These are phyloP conservation scores for Tetranychus piercei DNA, from an alignment of 2,888 invertebrate species.

Conservation along the genomic window DNA sequence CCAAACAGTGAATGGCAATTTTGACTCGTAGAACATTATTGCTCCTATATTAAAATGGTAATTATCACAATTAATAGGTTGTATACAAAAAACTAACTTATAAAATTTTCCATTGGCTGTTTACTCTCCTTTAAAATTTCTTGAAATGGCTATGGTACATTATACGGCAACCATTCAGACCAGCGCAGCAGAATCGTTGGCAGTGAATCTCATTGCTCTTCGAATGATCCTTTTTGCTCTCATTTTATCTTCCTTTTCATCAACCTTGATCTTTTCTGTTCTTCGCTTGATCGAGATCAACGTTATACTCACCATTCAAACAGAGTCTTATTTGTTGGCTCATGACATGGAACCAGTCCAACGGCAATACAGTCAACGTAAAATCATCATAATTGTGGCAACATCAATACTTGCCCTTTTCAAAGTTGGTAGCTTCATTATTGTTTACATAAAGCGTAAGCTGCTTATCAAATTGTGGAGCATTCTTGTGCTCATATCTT, in stretches of 20 bases:
- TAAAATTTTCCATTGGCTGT: too few relatives aligned
- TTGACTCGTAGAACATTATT: too few relatives aligned
- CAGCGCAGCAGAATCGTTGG: background rate
- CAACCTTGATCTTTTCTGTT: background rate
- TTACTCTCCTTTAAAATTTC: too few relatives aligned
- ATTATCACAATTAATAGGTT: too few relatives aligned
- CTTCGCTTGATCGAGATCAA: background rate
- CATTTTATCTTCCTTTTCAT: background rate
- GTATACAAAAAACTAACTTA: too few relatives aligned
- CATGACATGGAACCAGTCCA: background rate
- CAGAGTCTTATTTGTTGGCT: background rate
- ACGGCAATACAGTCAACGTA: background rate
- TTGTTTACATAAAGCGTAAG: background rate
- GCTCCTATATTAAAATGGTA: too few relatives aligned
- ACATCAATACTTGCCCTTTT: background rate
- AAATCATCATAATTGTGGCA: background rate
- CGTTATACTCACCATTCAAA: conserved; percentile 4
- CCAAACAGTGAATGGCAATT: too few relatives aligned
- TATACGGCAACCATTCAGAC: background rate
- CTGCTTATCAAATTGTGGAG: background rate
- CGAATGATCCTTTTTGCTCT: background rate
- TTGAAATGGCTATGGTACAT: background rate
- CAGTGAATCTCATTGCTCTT: conserved; percentile 2
- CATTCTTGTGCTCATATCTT: background rate
- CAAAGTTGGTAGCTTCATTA: background rate